A percentile compares a stretch with the other conserved stretches of the same genome.
Conservation (phyloP, 2,797 vertebrate species). For the Artibeus lituratus region DNA sequence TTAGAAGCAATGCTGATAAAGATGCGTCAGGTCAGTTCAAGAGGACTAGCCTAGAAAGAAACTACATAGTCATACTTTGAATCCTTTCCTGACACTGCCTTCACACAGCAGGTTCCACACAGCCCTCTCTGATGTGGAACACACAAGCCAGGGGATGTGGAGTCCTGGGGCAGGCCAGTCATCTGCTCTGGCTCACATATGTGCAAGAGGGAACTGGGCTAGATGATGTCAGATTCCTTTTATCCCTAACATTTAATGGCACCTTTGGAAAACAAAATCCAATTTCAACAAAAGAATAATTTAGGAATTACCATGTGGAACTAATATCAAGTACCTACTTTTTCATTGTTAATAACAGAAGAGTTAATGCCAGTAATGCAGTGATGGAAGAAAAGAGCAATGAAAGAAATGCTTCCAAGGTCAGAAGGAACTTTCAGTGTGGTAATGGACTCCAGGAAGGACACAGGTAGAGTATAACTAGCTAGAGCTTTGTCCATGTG, state of each 20-base stretch:
- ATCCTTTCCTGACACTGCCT: not conserved
- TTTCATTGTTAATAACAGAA: not conserved
- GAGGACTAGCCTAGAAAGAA: not conserved
- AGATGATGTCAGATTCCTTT: not conserved
- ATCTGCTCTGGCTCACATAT: not conserved
- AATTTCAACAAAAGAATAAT: not conserved
- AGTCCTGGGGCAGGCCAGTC: not conserved
- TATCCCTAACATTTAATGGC: not conserved
- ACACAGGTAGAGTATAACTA: too few species aligned
- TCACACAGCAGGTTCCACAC: not conserved
- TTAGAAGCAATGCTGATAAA: not conserved
- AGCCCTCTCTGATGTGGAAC: not conserved
- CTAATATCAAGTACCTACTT: not conserved
- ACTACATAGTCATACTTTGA: not conserved
- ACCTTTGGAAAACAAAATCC: slow-evolving; percentile 23
- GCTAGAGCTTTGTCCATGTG: not conserved
- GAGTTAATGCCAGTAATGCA: not conserved
- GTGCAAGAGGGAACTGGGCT: not conserved
- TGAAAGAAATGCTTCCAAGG: not conserved
- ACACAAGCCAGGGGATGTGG: not conserved
- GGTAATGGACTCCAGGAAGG: not conserved
- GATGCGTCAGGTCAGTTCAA: not conserved
- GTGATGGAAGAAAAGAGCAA: not conserved
- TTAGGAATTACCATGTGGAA: not conserved
- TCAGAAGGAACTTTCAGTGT: not conserved